Percentiles rank a stretch among this genome's conserved stretches.
Conservation (phyloP, 2,888 invertebrate genomes). For the Cerastis rubricosa region DNA sequence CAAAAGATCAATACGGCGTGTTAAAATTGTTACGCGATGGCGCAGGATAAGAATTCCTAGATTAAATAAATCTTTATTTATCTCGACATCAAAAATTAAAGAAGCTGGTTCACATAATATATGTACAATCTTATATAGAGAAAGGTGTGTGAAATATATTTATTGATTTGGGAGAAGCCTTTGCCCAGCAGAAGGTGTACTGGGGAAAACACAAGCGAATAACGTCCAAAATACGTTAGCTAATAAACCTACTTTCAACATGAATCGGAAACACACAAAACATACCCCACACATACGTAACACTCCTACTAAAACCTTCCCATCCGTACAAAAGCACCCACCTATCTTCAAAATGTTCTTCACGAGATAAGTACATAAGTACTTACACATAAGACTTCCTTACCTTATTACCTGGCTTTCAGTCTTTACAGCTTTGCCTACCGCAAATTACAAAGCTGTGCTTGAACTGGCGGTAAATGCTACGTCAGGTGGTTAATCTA, state of each 20-base stretch:
- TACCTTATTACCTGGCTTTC: slow-evolving; percentile 54
- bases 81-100: too few relatives aligned
- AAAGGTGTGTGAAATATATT: too few relatives aligned
- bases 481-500: slow-evolving; percentile 43
- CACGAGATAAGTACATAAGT: slow-evolving; percentile 21
- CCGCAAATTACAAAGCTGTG: slow-evolving; percentile 60
- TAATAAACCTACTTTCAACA: neutral
- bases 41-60: neutral
- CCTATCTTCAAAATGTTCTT: slow-evolving; percentile 28
- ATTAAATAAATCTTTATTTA: too few relatives aligned
- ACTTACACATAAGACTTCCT: slow-evolving; percentile 30
- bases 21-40: neutral
- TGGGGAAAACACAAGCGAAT: neutral
- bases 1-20: neutral
- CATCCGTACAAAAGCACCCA: slow-evolving; percentile 5
- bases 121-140: too few relatives aligned
- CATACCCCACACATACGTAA: neutral
- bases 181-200: neutral
- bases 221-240: neutral
- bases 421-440: slow-evolving; percentile 45
- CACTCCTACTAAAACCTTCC: slow-evolving; percentile 15
- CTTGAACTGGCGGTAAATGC: slow-evolving; percentile 41
- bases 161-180: neutral
- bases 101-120: too few relatives aligned
- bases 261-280: slow-evolving; percentile 7